Percentiles rank a stretch among this genome's conserved stretches.
Evolutionary conservation across 1,140 invertebrate genomes (phyloP).

Genomic region (Aphidius ervi): DNA sequence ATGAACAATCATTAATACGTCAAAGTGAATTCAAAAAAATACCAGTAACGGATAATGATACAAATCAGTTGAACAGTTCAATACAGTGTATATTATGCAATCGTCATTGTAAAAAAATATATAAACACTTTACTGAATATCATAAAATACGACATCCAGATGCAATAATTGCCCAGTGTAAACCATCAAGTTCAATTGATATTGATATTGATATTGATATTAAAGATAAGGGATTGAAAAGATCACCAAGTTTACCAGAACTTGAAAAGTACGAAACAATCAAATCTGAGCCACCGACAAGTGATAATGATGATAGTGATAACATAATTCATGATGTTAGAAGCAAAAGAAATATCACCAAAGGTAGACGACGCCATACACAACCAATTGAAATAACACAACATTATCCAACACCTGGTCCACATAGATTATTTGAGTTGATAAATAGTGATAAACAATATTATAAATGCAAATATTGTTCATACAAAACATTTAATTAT

Average conservation of each 20-base stretch:
- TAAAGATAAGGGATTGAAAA: not conserved
- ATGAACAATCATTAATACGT: not conserved
- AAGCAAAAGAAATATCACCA: too few relatives aligned
- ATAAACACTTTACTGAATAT: conserved; percentile 41
- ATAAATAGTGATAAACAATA: not conserved
- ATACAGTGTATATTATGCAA: conserved; percentile 40
- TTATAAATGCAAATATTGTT: not conserved
- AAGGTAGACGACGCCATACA: too few relatives aligned
- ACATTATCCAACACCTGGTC: too few relatives aligned
- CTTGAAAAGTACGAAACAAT: not conserved
- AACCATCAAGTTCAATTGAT: not conserved
- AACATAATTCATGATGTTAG: not conserved
- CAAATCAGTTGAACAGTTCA: conserved; percentile 26
- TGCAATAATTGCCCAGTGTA: conserved; percentile 23
- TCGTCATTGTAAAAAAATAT: conserved; percentile 32
- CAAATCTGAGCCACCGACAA: not conserved
- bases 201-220: not conserved
- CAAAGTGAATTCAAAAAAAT: not conserved
- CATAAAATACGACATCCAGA: conserved; percentile 38
- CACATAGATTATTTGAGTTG: too few relatives aligned
- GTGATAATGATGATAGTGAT: not conserved
- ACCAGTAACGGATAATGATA: not conserved
- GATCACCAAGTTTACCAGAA: not conserved
- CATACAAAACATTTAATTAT: too few relatives aligned
- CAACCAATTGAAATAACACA: too few relatives aligned